Conservation (phyloP, 2,888 invertebrate species). For the Silvanus unidentatus region DNA sequence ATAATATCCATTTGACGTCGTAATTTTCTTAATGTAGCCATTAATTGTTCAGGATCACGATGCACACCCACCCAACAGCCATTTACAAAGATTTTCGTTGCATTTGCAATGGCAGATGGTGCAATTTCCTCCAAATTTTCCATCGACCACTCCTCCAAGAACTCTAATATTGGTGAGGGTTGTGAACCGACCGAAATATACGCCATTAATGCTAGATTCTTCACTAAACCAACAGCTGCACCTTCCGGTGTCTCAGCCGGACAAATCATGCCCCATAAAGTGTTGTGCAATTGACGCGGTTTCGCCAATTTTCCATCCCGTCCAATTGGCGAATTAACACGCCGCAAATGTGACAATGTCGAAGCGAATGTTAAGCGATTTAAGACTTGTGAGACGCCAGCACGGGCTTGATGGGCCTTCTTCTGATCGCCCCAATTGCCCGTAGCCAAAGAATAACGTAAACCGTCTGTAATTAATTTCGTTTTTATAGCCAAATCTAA, state of each 20-base stretch:
- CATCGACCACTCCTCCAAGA: constrained; percentile 99
- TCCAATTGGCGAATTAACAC: constrained; percentile 98
- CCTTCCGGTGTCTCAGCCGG: constrained; percentile 99
- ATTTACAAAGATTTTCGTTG: constrained; percentile 99
- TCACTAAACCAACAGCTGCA: constrained; percentile 92
- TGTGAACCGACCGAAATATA: constrained; percentile 99
- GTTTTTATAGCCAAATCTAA: constrained; percentile 95
- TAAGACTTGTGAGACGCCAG: constrained; percentile 95
- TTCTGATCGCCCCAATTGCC: constrained; percentile 99
- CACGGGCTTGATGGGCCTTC: constrained; percentile 97
- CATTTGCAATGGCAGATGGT: constrained; percentile 96
- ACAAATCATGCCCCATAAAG: constrained; percentile 99
- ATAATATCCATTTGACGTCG: constrained; percentile 99
- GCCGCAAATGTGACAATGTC: constrained; percentile 93
- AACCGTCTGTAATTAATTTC: constrained; percentile 94
- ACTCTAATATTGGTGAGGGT: constrained; percentile 98
- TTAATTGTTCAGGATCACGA: constrained; percentile 96
- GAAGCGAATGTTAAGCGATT: constrained; percentile 98
- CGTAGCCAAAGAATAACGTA: constrained; percentile 96
- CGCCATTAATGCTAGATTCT: constrained; percentile 98
- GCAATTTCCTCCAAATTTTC: constrained; percentile 99
- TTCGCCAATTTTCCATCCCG: constrained; percentile 98
- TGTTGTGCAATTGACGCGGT: constrained; percentile 98
- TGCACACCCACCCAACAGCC: constrained; percentile 99
- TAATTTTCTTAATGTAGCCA: constrained; percentile 93